phyloP scores from a whole-genome alignment of 2,888 invertebrate species.

The Endotricha flammealis region DNA sequence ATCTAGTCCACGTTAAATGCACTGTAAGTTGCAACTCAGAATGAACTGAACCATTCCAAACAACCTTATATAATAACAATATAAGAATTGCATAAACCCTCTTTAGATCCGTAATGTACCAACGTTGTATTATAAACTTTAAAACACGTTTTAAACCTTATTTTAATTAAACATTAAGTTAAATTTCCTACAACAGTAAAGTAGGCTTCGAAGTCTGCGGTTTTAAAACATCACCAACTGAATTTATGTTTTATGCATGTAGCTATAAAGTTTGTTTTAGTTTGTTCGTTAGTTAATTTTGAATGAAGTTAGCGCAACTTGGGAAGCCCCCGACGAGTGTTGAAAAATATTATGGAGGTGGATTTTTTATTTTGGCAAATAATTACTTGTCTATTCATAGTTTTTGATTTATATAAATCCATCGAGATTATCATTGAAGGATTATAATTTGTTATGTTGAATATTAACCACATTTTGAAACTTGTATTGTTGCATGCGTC shows the following conservation, averaged over 20 bases:
- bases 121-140: conserved; percentile 22
- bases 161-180: background rate
- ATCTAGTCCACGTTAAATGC: conserved; percentile 57
- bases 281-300: conserved; percentile 35
- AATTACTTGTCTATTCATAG: too few relatives aligned
- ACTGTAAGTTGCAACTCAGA: conserved; percentile 54
- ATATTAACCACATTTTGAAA: too few relatives aligned
- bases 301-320: conserved; percentile 66
- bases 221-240: conserved; percentile 17
- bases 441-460: too few relatives aligned
- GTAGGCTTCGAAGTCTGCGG: conserved; percentile 22
- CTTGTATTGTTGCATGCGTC: too few relatives aligned
- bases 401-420: too few relatives aligned
- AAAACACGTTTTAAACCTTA: conserved; percentile 17
- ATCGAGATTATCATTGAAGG: too few relatives aligned
- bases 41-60: conserved; percentile 47
- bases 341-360: conserved; percentile 36
- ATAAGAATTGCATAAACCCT: conserved; percentile 76
- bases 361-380: too few relatives aligned
- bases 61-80: conserved; percentile 75
- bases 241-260: conserved; percentile 23
- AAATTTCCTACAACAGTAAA: conserved; percentile 16
- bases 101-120: conserved; percentile 47
- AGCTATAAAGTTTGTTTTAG: conserved; percentile 29
- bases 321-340: conserved; percentile 65